Percentiles rank a stretch among this genome's conserved stretches.
Conservation (phyloP, 1,140 invertebrate genomes). For the Zaprionus nigranus region DNA sequence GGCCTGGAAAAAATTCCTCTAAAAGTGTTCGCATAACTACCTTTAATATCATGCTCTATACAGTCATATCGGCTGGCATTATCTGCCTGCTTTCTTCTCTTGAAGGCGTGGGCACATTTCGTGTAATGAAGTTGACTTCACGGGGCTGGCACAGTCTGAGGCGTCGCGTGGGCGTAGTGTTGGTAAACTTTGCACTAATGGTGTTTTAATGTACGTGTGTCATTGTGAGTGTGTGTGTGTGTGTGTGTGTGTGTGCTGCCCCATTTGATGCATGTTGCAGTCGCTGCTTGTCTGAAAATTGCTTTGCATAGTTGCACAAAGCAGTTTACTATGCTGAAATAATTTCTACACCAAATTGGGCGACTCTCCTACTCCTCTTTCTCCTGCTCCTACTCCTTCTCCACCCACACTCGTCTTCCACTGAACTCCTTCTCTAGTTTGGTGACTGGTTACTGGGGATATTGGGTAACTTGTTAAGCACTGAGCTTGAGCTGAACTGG, state of each 20-base stretch:
- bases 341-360: constrained; percentile 69
- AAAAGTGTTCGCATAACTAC: constrained; percentile 35
- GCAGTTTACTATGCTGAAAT: constrained; percentile 65
- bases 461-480: constrained; percentile 51
- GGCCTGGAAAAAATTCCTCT: constrained; percentile 2
- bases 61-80: constrained; percentile 31
- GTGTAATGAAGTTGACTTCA: constrained; percentile 65
- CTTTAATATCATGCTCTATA: constrained; percentile 60
- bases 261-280: constrained; percentile 50
- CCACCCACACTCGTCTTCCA: too few relatives aligned
- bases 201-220: constrained; percentile 64
- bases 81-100: constrained; percentile 6
- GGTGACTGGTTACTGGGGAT: constrained; percentile 35
- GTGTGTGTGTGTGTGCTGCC: constrained; percentile 30
- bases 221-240: constrained; percentile 13
- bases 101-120: constrained; percentile 59
- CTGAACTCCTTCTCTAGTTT: constrained; percentile 8
- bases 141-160: not conserved
- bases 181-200: constrained; percentile 53
- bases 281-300: constrained; percentile 25
- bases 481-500: not conserved
- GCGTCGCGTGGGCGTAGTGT: not conserved
- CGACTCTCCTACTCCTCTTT: not conserved
- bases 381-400: not conserved
- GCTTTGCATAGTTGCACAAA: constrained; percentile 46